Evolutionary conservation across 2,113 vertebrate species (phyloP), one percentile per base, ranked within the genome.

Genomic region (Ranitomeya variabilis): DNA sequence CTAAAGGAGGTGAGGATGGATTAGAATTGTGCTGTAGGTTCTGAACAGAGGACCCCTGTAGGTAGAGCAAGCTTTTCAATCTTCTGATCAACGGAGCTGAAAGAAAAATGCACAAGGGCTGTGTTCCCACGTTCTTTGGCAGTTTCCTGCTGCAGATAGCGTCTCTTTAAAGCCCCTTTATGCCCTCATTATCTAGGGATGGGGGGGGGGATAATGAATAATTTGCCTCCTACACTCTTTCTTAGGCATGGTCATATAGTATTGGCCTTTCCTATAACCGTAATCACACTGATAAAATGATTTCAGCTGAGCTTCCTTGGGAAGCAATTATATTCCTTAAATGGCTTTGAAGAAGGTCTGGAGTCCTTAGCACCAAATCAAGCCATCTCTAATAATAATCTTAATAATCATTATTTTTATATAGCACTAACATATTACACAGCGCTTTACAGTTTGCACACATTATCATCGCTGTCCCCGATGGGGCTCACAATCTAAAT

Each of bases 31-130:
- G 94, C 94, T 92, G 91, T 92, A 93, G 92, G 94, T 91, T 90
- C 89, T 90, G 93, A 95, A 95, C 94, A 94, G 94, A 95, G 93
- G 92, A 96, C 94, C 94, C 92, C 93, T 95, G 95, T 95, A 95
- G 94, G 95, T 95, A 95, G 94, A 96, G 94, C 94, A 93, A 92
- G 91, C 92, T 93, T 94, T 93, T 92, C 94, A 93, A 92, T 93
- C 94, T 94, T 96, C 95, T 96, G 96, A 96, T 96, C 96, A 95
- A 94, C 93, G 89, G 95, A 96, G 94, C 95, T 95, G 94, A 96
- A 97, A 96, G 94, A 93, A 94, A 95, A 95, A 95, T 95, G 93
- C 92, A 91, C 93, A 94, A 93, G 93, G 92, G 94, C 94, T 92
- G 92, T 91, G 93, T 95, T 95, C 95, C 94, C 95, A 95, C 94